These are phyloP conservation scores for Gallinago undulata DNA, from an alignment of 2,113 vertebrate species.

Conservation along the genomic window DNA sequence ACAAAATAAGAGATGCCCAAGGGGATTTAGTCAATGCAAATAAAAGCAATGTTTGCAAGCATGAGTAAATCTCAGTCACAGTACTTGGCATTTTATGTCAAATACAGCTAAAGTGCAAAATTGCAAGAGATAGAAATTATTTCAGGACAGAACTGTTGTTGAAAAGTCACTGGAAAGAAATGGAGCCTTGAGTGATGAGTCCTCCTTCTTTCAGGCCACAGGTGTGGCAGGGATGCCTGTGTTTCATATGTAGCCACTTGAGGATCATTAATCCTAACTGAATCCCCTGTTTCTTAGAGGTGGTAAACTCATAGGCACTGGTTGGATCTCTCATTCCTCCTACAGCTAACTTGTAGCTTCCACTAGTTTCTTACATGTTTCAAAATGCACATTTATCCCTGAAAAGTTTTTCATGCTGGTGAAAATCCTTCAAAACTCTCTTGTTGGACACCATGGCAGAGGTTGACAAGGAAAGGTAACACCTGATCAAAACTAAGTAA, in stretches of 20 bases:
- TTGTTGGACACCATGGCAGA: neutral
- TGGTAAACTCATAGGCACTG: neutral
- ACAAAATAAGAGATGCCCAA: constrained; percentile 47
- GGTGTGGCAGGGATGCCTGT: neutral
- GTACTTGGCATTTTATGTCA: constrained; percentile 45
- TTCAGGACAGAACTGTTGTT: neutral
- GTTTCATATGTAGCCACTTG: neutral
- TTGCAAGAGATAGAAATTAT: constrained; percentile 8
- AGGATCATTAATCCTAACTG: neutral
- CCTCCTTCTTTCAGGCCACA: neutral
- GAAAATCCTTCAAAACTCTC: neutral
- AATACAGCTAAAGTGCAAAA: neutral
- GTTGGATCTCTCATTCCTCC: neutral
- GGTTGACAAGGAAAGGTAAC: neutral
- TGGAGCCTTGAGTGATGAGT: neutral
- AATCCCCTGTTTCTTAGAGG: neutral
- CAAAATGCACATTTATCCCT: neutral
- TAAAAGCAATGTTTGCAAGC: constrained; percentile 58
- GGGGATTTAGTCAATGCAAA: constrained; percentile 34
- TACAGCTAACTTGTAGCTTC: neutral
- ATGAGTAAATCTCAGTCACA: constrained; percentile 17
- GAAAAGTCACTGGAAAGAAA: constrained; percentile 27
- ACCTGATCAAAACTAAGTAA: neutral
- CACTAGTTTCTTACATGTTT: neutral
- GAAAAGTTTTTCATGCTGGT: rapidly evolving